Percentiles rank a stretch among this genome's conserved stretches.
These are phyloP conservation scores for Onthophagus sagittarius DNA, from an alignment of 2,888 invertebrate species.

Conservation along the genomic window DNA sequence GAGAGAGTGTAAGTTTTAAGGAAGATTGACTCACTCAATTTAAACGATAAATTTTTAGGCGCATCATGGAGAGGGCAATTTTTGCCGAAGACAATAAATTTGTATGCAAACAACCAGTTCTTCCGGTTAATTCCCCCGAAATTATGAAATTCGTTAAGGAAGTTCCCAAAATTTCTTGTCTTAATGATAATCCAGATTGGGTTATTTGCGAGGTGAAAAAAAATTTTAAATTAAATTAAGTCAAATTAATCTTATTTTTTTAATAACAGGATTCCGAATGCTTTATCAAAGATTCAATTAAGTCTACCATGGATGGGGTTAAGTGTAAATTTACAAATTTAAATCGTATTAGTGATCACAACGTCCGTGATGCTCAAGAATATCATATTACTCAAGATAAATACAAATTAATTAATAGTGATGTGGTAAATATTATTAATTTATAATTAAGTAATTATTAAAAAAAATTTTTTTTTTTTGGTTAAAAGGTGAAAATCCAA, in stretches of 20 bases:
- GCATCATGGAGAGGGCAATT: slow-evolving; percentile 51
- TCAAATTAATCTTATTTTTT: not conserved
- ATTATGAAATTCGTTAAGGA: slow-evolving; percentile 68
- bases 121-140: slow-evolving; percentile 66
- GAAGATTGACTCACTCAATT: not conserved
- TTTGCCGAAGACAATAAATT: slow-evolving; percentile 47
- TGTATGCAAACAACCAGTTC: slow-evolving; percentile 62
- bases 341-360: slow-evolving; percentile 62
- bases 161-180: slow-evolving; percentile 62
- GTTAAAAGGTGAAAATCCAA: slow-evolving; percentile 56
- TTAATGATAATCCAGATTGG: slow-evolving; percentile 62
- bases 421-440: slow-evolving; percentile 54
- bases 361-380: slow-evolving; percentile 52
- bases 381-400: slow-evolving; percentile 52
- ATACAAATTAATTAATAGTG: slow-evolving; percentile 63
- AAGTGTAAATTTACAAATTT: slow-evolving; percentile 66
- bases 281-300: slow-evolving; percentile 52
- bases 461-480: too few relatives aligned
- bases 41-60: slow-evolving; percentile 37
- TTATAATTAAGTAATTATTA: too few relatives aligned
- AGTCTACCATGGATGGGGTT: slow-evolving; percentile 45
- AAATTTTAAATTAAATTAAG: not conserved
- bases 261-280: slow-evolving; percentile 50
- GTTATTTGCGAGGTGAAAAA: slow-evolving; percentile 62
- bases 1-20: not conserved